Base-by-base conservation (phyloP, 2,888 invertebrate genomes). In the Beris morrisii region DNA sequence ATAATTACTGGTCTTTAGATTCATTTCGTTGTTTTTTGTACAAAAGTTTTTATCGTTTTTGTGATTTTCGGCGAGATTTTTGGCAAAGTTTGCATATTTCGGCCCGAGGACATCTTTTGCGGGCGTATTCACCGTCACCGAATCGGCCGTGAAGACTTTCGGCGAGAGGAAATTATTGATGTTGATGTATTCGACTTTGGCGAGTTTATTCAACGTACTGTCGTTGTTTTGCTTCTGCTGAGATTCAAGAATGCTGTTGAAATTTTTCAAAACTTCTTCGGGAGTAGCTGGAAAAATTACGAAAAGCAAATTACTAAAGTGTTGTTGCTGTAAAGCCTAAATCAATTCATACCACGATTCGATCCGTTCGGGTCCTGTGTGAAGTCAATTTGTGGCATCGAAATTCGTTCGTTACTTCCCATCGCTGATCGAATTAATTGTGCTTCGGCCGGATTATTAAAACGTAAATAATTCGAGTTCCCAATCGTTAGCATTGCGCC, bases 401-500 rank as follows among this genome's bases (percentile, higher is more conserved):
- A 90, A 70, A 91, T 88, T 76, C 91, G 79, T 2, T 88, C 86
- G 67, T 91, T 87, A 43, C 79, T 79, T 65, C 78, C 83, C 70
- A 93, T 83, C 5, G 91, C 90, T 0, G 92, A 90, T 79, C 92
- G 92, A 85, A 94, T 90, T 73, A 92, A 85, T 78, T 90, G 88
- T 4, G 94, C 94, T 77, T 95, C 93, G 63, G 91, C 91, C 0
- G 95, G 95, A 79, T 95, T 92, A 81, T 95, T 95, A 84, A 94
- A 95, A 50, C 95, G 89, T 80, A 95, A 88, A 82, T 93, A 93
- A 81, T 93, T 94, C 61, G 95, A 93, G 58, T 93, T 87, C 32
- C 95, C 95, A 73, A 96, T 89, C 61, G 93, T 93, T 70, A 95
- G 83, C 92, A 94, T 95, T 77, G 92, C 93, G 75, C 95, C 95